A percentile compares a stretch with the other conserved stretches of the same genome.
phyloP scores from a whole-genome alignment of 2,888 invertebrate species.

The Drosophila peninsularis region DNA sequence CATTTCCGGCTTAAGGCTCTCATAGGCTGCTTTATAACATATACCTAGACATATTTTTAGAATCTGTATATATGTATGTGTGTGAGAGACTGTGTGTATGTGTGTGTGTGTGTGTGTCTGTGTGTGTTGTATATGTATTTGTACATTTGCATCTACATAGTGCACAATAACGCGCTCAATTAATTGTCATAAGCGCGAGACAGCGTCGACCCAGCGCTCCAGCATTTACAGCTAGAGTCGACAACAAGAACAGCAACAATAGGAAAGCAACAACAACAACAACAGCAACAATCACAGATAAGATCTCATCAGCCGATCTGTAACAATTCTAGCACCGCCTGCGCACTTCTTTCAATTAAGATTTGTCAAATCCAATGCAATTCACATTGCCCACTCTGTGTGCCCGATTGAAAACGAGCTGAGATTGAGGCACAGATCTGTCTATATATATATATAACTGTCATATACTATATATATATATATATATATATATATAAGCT shows the following conservation, averaged over 20 bases:
- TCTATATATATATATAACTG: slow-evolving; percentile 11
- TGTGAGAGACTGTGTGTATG: slow-evolving; percentile 3
- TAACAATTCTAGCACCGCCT: slow-evolving; percentile 37
- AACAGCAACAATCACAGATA: slow-evolving; percentile 2
- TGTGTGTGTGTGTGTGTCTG: slow-evolving; percentile 5
- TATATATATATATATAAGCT: background rate
- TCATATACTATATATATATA: background rate
- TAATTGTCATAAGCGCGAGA: slow-evolving; percentile 69
- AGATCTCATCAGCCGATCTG: slow-evolving; percentile 25
- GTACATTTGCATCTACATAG: slow-evolving; percentile 15
- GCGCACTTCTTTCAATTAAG: slow-evolving; percentile 78
- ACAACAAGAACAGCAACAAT: slow-evolving; percentile 12
- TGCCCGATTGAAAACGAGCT: slow-evolving; percentile 56
- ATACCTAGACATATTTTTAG: slow-evolving; percentile 12
- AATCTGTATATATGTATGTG: background rate
- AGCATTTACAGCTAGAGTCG: slow-evolving; percentile 18
- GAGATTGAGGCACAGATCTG: slow-evolving; percentile 29
- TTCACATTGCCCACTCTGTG: slow-evolving; percentile 40
- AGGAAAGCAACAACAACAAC: slow-evolving; percentile 3
- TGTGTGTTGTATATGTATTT: background rate
- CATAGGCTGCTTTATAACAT: slow-evolving; percentile 16
- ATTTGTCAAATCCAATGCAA: slow-evolving; percentile 80
- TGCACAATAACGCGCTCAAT: slow-evolving; percentile 61
- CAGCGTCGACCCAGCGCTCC: slow-evolving; percentile 42
- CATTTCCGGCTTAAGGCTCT: slow-evolving; percentile 67